Evolutionary conservation across 2,113 vertebrate genomes (phyloP), one percentile per base, ranked within the genome.

Genomic region (Oreochromis aureus): DNA sequence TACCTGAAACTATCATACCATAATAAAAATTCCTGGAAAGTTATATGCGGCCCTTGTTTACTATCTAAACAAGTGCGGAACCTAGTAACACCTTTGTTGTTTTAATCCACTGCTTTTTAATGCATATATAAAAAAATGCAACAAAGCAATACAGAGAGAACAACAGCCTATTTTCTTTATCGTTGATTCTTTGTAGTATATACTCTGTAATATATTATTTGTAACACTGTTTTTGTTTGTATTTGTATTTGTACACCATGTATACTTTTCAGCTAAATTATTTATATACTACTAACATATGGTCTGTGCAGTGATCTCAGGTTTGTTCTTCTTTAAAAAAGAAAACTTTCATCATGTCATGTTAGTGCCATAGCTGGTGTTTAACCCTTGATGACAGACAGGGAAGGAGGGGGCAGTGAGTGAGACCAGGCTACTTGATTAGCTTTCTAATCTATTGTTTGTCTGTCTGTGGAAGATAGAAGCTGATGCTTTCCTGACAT

Each of bases 391-490:
- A 83, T 66, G 27, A 16, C 73, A 82, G 80, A 39, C 53, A 36
- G 78, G 39, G 66, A 78, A 78, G 84, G 51, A 69, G 82, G 41
- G 36, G 24, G n/a, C 56, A 51, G 71, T 27, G 63, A 63, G 82
- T 56, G 34, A 82, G 32, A 82, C 34, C 12, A 56, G 58, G 58
- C 80, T 71, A 58, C 7, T 79, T 87, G 56, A 78, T 46, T 84
- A 83, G 61, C 48, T 48, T 41, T 13, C 39, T 80, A 88, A 91
- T 91, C 89, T 86, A 66, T 92, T 92, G 92, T 94, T 51, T 87
- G 61, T 5, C 22, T 44, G 82, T n/a, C 55, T 48, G 53, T 66
- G 19, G 36, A 59, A 54, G 9, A 73, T 44, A 34, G 73, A 80
- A 44, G 8, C 39, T 39, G 71, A 46, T 8, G 5, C 69, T 13